Conservation (phyloP, 2,888 invertebrate genomes). For the Acrocyrtus sp. region DNA sequence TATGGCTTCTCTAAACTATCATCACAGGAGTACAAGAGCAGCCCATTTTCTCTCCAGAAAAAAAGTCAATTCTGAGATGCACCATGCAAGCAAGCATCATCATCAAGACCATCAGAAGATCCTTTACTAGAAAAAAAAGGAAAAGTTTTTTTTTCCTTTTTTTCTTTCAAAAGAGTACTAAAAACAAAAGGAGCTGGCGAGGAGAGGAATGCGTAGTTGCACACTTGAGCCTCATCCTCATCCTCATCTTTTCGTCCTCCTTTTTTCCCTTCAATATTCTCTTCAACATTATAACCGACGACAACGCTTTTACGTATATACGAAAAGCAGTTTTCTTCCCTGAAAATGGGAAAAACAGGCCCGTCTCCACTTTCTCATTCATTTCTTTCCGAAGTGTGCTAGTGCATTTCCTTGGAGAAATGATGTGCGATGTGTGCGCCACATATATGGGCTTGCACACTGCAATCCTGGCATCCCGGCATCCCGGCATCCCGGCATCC, state of each 20-base stretch:
- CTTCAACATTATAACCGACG: no score
- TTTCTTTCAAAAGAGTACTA: slow-evolving; percentile 2
- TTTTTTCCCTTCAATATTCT: no score
- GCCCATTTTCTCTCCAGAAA: not conserved
- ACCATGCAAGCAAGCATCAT: slow-evolving; percentile 10
- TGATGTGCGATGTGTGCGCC: slow-evolving; percentile 10
- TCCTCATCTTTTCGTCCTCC: slow-evolving; percentile 5
- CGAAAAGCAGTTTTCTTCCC: no score
- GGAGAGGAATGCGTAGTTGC: slow-evolving; percentile 24
- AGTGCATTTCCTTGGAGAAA: slow-evolving; percentile 43
- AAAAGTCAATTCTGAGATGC: slow-evolving; percentile 38
- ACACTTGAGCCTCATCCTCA: slow-evolving; percentile 44
- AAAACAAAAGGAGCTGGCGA: slow-evolving; percentile 18
- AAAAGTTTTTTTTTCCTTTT: slow-evolving; percentile 12
- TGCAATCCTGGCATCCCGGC: not conserved
- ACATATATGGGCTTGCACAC: not conserved
- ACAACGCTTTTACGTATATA: no score
- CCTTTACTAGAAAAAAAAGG: slow-evolving; percentile 1
- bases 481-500: not conserved
- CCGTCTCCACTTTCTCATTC: not conserved
- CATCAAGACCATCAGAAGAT: no score
- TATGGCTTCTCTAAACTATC: no score
- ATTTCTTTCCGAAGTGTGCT: slow-evolving; percentile 6
- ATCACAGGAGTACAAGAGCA: not conserved
- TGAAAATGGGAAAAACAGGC: not conserved